These are phyloP conservation scores for Penaeus indicus DNA, from an alignment of 1,140 invertebrate genomes.

Conservation along the genomic window DNA sequence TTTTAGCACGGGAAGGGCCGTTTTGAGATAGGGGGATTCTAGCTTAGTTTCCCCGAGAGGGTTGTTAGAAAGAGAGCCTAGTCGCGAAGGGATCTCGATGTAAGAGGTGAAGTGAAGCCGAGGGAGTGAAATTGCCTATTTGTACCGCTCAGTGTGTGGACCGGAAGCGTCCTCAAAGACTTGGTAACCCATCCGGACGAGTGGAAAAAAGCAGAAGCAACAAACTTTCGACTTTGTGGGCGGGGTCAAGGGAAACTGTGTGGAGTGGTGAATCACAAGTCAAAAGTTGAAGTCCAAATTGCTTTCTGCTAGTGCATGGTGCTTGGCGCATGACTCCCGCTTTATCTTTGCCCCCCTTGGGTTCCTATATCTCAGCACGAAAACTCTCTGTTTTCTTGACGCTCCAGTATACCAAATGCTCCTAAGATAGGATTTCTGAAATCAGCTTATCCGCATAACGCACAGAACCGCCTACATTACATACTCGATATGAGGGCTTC, in stretches of 20 bases:
- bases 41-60: too few species aligned
- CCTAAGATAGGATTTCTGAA: too few species aligned
- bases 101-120: neutral
- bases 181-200: slow-evolving; percentile 44
- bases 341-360: too few species aligned
- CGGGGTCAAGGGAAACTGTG: slow-evolving; percentile 62
- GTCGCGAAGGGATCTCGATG: neutral
- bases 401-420: too few species aligned
- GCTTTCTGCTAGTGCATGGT: slow-evolving; percentile 13
- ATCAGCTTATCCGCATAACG: too few species aligned
- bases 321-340: neutral
- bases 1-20: too few species aligned
- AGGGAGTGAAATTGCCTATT: neutral
- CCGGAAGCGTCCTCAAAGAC: slow-evolving; percentile 43
- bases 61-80: too few species aligned
- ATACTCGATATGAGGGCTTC: slow-evolving; percentile 39
- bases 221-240: slow-evolving; percentile 62
- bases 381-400: too few species aligned
- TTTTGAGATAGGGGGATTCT: too few species aligned
- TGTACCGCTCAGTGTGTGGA: slow-evolving; percentile 20
- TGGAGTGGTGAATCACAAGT: slow-evolving; percentile 54
- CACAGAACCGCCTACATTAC: too few species aligned
- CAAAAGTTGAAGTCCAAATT: slow-evolving; percentile 53
- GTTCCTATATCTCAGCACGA: too few species aligned
- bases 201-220: slow-evolving; percentile 52